phyloP scores from a whole-genome alignment of 2,797 vertebrate genomes.

The Calcarius lapponicus region DNA sequence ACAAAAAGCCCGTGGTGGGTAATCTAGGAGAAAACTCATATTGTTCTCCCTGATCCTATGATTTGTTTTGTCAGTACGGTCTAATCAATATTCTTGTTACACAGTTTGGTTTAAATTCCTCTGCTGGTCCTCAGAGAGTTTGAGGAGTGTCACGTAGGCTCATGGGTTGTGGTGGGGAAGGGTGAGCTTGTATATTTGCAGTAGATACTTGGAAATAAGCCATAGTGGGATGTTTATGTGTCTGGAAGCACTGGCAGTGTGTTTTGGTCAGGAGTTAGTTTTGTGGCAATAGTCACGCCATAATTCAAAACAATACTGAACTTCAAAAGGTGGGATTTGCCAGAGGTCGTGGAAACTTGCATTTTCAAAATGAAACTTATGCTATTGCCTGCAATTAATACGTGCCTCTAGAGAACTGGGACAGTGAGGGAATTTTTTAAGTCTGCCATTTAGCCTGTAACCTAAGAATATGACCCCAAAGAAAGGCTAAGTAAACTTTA shows the following conservation, averaged over 20 bases:
- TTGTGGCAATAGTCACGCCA: accelerated
- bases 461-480: not conserved
- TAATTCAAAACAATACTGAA: not conserved
- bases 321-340: accelerated
- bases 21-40: accelerated
- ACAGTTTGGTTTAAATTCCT: not conserved
- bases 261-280: not conserved
- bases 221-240: accelerated
- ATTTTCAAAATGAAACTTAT: not conserved
- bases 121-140: accelerated
- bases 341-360: not conserved
- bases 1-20: not conserved
- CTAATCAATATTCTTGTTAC: not conserved
- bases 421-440: not conserved
- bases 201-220: not conserved
- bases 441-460: not conserved
- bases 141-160: no score
- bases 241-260: not conserved
- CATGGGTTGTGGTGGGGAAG: not conserved
- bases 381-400: not conserved
- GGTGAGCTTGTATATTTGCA: not conserved
- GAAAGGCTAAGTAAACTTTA: not conserved
- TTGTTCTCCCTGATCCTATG: not conserved
- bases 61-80: not conserved
- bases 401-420: not conserved